phyloP scores from a whole-genome alignment of 2,797 vertebrate genomes.

The Anguilla megastoma region DNA sequence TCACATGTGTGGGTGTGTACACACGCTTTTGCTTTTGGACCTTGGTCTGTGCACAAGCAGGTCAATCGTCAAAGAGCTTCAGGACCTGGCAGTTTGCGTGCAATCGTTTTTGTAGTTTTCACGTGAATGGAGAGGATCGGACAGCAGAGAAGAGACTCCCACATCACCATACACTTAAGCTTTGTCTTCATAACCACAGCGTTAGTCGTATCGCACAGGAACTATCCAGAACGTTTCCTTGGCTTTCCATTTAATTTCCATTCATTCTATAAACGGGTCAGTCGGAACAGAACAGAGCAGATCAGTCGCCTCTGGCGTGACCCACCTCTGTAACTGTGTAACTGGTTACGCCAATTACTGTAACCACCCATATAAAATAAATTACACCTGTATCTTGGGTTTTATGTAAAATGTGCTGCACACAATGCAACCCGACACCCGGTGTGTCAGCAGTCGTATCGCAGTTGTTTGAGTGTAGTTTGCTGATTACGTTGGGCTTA shows the following conservation, averaged over 20 bases:
- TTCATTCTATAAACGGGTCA: conserved; percentile 53
- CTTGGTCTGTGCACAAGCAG: background rate
- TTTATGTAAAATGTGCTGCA: background rate
- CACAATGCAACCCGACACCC: background rate
- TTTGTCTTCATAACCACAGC: background rate
- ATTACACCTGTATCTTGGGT: background rate
- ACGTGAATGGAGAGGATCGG: conserved; percentile 1
- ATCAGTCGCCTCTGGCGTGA: conserved; percentile 49
- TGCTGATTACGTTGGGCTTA: background rate
- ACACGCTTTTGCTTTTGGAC: conserved; percentile 26
- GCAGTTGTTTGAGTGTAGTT: background rate
- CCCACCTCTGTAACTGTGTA: conserved; percentile 34
- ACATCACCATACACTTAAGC: background rate
- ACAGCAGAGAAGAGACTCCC: background rate
- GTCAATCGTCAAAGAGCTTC: background rate
- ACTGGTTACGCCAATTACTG: conserved; percentile 38
- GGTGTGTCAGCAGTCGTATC: background rate
- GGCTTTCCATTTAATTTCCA: conserved; percentile 39
- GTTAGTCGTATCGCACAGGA: background rate
- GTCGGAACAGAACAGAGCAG: conserved; percentile 50
- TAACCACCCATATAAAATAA: conserved; percentile 38
- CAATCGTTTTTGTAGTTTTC: background rate
- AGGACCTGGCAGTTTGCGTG: background rate
- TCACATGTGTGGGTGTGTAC: background rate
- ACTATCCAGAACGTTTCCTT: background rate